Evolutionary conservation across 2,797 vertebrate species (phyloP).

Genomic region (Danio choprae): DNA sequence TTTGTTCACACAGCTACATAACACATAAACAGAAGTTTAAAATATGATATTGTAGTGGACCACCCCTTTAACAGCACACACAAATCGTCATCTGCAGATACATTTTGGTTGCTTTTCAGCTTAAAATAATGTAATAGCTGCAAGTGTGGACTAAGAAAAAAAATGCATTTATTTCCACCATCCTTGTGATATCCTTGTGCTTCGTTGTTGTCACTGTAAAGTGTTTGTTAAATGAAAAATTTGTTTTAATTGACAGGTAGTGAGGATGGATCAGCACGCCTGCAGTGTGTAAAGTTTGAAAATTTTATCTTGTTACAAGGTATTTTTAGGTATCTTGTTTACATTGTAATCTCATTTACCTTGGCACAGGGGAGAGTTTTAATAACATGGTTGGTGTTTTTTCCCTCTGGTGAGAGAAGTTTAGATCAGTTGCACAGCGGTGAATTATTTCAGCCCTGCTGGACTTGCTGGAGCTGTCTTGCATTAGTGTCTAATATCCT

Average conservation of each 20-base stretch:
- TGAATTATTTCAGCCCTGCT: background rate
- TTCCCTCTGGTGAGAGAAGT: constrained; percentile 20
- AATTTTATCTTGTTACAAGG: constrained; percentile 4
- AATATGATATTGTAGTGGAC: too few relatives aligned
- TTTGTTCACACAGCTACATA: too few relatives aligned
- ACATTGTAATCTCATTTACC: constrained; percentile 31
- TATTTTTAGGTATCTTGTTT: constrained; percentile 36
- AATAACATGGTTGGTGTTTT: constrained; percentile 6
- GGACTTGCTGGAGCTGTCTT: background rate
- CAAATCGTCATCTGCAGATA: too few relatives aligned
- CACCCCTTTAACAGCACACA: too few relatives aligned
- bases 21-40: too few relatives aligned
- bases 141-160: background rate
- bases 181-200: background rate
- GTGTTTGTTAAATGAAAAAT: background rate
- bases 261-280: background rate
- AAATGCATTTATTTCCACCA: background rate
- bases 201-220: background rate
- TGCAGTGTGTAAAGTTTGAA: background rate
- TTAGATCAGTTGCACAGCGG: background rate
- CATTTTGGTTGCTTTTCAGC: too few relatives aligned
- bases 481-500: constrained; percentile 36
- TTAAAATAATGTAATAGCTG: too few relatives aligned
- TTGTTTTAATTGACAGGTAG: background rate
- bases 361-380: background rate